Evolutionary conservation across 2,113 vertebrate species (phyloP).

Genomic region (Notechis scutatus): DNA sequence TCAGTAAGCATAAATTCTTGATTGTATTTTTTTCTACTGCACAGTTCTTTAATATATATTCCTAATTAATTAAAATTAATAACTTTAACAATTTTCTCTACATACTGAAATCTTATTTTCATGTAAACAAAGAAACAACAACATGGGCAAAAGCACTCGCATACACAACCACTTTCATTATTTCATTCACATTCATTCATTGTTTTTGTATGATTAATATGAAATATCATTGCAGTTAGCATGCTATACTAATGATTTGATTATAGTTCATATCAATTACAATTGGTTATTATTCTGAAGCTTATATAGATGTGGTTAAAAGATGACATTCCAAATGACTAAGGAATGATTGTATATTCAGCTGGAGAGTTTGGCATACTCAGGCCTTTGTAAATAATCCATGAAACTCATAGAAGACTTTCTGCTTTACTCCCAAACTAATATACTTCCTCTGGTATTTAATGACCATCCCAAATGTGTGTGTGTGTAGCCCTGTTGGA

Average conservation of each 20-base stretch:
- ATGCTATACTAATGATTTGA: neutral
- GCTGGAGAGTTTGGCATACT: neutral
- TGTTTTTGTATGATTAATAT: neutral
- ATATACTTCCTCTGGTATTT: neutral
- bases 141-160: neutral
- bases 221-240: neutral
- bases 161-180: neutral
- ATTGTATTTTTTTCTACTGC: neutral
- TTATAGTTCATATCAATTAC: conserved; percentile 1
- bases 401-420: neutral
- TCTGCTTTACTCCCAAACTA: neutral
- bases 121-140: neutral
- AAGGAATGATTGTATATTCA: neutral
- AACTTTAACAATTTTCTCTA: neutral
- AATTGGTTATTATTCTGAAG: conserved; percentile 15
- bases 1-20: neutral
- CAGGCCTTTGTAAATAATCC: neutral
- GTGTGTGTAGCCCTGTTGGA: no score
- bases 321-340: neutral
- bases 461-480: neutral
- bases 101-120: neutral
- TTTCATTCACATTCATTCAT: neutral
- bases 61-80: neutral
- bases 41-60: neutral
- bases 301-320: neutral